Base-by-base conservation (phyloP, 2,888 invertebrate species). In the Synergus gifuensis region DNA sequence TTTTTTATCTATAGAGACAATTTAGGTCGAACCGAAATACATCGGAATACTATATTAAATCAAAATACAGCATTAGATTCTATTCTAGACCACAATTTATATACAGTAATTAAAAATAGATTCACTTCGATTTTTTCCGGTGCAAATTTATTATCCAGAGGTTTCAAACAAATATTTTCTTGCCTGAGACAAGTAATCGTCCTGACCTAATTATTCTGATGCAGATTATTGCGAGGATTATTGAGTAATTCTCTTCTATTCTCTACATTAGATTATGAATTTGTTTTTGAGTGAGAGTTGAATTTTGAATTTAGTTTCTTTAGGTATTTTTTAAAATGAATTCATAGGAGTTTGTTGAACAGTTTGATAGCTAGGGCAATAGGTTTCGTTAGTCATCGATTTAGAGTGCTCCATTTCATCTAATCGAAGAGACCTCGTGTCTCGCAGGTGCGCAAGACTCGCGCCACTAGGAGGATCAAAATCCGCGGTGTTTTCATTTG, bases 391-490 rank as follows among this genome's bases (percentile, higher is more conserved):
- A 67, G 46, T 73, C 73, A 73, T 73, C n/a, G 73, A 73, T 73
- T 73, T 73, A 36, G 54, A 40, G 54, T 73, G 73, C 73, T 54
- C 73, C 36, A 73, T 73, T 73, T 73, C 73, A 36, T 73, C 49
- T 73, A 73, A 73, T 73, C 73, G 73, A 73, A 73, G 73, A 73
- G 73, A 73, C 73, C 73, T 73, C 73, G 73, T 73, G 54, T 73
- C 54, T 54, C 36, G 54, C 73, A 73, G 54, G 73, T 73, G 73
- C 73, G 73, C 73, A 73, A 54, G 73, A 58, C 73, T 54, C 54
- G 54, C 73, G 36, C 69, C 69, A 49, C 46, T 46, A 22, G 7
- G 28, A 54, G 36, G 11, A 4, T 28, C n/a, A 40, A 54, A 49
- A 73, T 28, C 16, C 49, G 54, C 73, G 54, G 28, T 28, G 16